Evolutionary conservation across 2,888 invertebrate genomes (phyloP).

Genomic region (Catocala sponsa): DNA sequence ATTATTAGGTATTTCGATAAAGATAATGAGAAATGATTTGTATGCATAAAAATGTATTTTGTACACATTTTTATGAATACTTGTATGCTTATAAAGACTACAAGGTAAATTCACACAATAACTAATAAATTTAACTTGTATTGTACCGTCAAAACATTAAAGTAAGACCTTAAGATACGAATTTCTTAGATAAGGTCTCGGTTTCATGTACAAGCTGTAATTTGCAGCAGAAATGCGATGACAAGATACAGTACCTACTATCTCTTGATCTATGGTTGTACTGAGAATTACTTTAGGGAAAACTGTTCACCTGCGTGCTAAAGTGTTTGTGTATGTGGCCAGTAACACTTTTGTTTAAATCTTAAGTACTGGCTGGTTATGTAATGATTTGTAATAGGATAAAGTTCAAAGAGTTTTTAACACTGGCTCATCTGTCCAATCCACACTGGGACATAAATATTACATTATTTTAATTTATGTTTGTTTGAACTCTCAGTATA

Average conservation of each 20-base stretch:
- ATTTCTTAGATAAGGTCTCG: not conserved
- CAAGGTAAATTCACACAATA: not conserved
- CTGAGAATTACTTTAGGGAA: conserved; percentile 27
- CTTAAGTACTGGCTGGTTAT: not conserved
- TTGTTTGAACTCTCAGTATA: too few species aligned
- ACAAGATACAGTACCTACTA: conserved; percentile 30
- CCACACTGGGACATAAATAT: too few species aligned
- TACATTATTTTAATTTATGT: too few species aligned
- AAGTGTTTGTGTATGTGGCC: not conserved
- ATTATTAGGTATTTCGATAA: too few species aligned
- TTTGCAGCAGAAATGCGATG: conserved; percentile 37
- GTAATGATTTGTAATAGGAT: not conserved
- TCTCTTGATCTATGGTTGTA: conserved; percentile 34
- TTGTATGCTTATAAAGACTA: too few species aligned
- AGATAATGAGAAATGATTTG: too few species aligned
- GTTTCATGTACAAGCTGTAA: conserved; percentile 15
- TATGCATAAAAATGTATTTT: too few species aligned
- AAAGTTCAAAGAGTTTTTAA: not conserved
- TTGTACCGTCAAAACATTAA: not conserved
- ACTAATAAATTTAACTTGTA: not conserved
- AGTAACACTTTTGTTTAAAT: not conserved
- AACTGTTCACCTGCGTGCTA: conserved; percentile 20
- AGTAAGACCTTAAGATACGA: not conserved
- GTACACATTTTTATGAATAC: too few species aligned
- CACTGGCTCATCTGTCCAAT: too few species aligned